Conservation (phyloP, 2,113 vertebrate species). For the Sebastes fasciatus region DNA sequence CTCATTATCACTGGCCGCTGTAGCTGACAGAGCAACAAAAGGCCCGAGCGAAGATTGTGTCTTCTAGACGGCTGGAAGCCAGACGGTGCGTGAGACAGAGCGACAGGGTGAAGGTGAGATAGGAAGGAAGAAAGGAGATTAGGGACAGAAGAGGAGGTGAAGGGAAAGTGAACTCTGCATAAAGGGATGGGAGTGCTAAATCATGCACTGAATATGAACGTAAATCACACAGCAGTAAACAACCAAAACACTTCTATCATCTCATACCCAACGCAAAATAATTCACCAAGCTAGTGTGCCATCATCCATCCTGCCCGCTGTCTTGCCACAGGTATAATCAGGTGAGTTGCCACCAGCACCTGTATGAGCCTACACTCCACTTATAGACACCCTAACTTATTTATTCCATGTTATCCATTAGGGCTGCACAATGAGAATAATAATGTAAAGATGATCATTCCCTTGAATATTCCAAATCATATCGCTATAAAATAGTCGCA, state of each 20-base stretch:
- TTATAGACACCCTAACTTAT: background rate
- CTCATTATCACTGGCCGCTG: slow-evolving; percentile 41
- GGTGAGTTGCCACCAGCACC: background rate
- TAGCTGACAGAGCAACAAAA: slow-evolving; percentile 45
- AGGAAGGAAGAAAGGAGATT: background rate
- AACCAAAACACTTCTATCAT: background rate
- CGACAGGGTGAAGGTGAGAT: slow-evolving; percentile 23
- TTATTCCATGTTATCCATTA: background rate
- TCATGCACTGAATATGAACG: too few species aligned
- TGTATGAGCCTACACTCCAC: background rate
- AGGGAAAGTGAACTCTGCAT: background rate
- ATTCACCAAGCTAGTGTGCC: background rate
- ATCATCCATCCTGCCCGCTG: background rate
- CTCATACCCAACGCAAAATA: background rate
- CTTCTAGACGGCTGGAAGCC: slow-evolving; percentile 3
- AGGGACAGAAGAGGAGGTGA: background rate
- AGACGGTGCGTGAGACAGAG: background rate
- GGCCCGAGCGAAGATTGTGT: slow-evolving; percentile 6
- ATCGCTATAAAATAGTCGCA: too few species aligned
- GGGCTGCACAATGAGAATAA: too few species aligned
- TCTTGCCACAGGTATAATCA: background rate
- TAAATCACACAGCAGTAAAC: background rate
- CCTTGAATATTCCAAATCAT: too few species aligned
- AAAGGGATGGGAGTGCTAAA: too few species aligned
- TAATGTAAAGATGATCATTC: too few species aligned